Conservation (phyloP, 2,113 vertebrate genomes). For the Amphiprion ocellaris region DNA sequence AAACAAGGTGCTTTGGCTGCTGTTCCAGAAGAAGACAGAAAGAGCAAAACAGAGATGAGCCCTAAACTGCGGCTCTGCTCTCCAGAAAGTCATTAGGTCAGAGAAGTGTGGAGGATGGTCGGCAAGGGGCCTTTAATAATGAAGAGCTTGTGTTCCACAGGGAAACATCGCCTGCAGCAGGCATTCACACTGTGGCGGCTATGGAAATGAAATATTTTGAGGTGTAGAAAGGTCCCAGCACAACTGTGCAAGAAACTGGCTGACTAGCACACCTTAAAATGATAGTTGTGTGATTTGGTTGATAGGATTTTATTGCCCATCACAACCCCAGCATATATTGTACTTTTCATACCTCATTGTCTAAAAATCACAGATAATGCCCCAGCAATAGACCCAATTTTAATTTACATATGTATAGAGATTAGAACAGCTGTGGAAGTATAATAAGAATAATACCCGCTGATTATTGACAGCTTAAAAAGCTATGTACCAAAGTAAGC, state of each 20-base stretch:
- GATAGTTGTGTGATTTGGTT: slow-evolving; percentile 63
- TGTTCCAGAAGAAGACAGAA: slow-evolving; percentile 56
- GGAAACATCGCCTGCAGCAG: slow-evolving; percentile 78
- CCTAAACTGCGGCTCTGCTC: slow-evolving; percentile 71
- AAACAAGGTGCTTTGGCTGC: slow-evolving; percentile 54
- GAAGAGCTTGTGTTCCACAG: slow-evolving; percentile 78
- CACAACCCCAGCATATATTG: slow-evolving; percentile 33
- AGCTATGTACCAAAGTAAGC: not conserved
- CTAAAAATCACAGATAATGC: not conserved
- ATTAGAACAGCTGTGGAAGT: not conserved
- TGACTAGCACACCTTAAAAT: slow-evolving; percentile 45
- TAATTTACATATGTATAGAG: no score
- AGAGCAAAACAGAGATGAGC: slow-evolving; percentile 71
- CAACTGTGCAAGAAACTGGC: slow-evolving; percentile 45
- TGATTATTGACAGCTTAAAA: not conserved
- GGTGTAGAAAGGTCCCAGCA: slow-evolving; percentile 69
- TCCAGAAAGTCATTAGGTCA: slow-evolving; percentile 85
- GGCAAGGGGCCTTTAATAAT: slow-evolving; percentile 80
- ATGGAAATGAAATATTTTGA: slow-evolving; percentile 82
- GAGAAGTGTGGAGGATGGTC: slow-evolving; percentile 80
- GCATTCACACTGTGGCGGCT: slow-evolving; percentile 66
- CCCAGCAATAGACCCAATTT: not conserved
- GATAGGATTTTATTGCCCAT: slow-evolving; percentile 72
- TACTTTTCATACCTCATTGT: not conserved
- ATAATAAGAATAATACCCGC: not conserved